These are phyloP conservation scores for Leptothorax acervorum DNA, from an alignment of 2,888 invertebrate genomes.

Conservation along the genomic window DNA sequence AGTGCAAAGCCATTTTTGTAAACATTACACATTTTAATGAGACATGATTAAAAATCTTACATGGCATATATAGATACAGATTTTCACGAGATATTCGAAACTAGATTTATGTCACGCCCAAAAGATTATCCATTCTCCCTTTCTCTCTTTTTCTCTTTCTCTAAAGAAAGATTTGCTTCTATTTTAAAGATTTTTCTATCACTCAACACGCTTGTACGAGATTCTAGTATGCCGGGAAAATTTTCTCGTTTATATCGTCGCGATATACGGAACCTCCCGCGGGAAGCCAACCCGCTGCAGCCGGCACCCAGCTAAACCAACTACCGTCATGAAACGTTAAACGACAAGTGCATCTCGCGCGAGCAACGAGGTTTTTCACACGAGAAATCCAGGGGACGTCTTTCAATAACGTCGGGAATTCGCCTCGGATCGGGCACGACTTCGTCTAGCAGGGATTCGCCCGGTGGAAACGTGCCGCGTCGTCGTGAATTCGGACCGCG, in stretches of 20 bases:
- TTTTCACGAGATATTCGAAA: background rate
- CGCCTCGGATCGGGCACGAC: conserved; percentile 6
- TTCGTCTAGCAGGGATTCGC: conserved; percentile 30
- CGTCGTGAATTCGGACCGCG: conserved; percentile 41
- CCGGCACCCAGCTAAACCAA: background rate
- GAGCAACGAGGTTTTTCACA: background rate
- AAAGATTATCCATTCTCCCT: background rate
- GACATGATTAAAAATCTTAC: background rate
- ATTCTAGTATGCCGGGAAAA: background rate
- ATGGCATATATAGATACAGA: background rate
- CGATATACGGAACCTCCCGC: conserved; percentile 9
- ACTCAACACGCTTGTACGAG: background rate
- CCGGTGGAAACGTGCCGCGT: conserved; percentile 11
- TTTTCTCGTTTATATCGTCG: conserved; percentile 11
- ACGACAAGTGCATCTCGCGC: conserved; percentile 28
- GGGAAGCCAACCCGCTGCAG: background rate
- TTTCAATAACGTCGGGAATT: conserved; percentile 41
- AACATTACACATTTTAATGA: background rate
- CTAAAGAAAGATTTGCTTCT: background rate
- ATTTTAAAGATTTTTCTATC: conserved; percentile 4
- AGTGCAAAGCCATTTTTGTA: background rate
- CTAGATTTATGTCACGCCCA: background rate
- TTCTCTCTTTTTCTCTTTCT: background rate
- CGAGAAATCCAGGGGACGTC: background rate
- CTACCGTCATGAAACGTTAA: conserved; percentile 37